These are phyloP conservation scores for Bucco capensis DNA, from an alignment of 2,113 vertebrate genomes.

Conservation along the genomic window DNA sequence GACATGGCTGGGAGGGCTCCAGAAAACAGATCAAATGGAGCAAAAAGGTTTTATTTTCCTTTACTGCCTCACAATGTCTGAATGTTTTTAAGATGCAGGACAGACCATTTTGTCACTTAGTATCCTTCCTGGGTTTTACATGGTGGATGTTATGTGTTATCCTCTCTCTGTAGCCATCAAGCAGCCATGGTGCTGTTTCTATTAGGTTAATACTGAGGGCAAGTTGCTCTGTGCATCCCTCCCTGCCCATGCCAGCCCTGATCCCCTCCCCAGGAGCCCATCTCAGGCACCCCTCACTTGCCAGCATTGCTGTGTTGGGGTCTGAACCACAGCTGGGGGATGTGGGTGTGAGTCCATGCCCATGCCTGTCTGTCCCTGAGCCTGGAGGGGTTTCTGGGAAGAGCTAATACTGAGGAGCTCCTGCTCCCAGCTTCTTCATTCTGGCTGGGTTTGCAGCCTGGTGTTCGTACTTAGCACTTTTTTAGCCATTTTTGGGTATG, in stretches of 20 bases:
- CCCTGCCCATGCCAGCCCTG: accelerated
- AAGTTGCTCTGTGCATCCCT: not conserved
- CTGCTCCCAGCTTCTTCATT: not conserved
- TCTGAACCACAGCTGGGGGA: not conserved
- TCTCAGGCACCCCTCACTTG: not conserved
- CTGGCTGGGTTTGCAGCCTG: not conserved
- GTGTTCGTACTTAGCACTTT: accelerated
- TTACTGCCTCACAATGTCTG: not conserved
- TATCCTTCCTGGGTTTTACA: not conserved
- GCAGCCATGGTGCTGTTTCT: accelerated
- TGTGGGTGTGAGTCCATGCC: accelerated
- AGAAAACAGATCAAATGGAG: not conserved
- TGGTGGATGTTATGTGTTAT: not conserved
- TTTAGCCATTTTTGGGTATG: not conserved
- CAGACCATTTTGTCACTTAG: not conserved
- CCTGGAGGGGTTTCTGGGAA: not conserved
- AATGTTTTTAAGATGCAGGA: not conserved
- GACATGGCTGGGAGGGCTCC: not conserved
- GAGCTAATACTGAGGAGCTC: not conserved
- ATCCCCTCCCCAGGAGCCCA: not conserved
- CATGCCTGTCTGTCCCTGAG: not conserved
- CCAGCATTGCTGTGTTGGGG: not conserved
- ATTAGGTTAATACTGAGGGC: accelerated
- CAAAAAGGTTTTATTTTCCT: not conserved
- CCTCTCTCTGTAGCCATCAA: not conserved